phyloP scores from a whole-genome alignment of 2,113 vertebrate species.

The Nothoprocta pentlandii region DNA sequence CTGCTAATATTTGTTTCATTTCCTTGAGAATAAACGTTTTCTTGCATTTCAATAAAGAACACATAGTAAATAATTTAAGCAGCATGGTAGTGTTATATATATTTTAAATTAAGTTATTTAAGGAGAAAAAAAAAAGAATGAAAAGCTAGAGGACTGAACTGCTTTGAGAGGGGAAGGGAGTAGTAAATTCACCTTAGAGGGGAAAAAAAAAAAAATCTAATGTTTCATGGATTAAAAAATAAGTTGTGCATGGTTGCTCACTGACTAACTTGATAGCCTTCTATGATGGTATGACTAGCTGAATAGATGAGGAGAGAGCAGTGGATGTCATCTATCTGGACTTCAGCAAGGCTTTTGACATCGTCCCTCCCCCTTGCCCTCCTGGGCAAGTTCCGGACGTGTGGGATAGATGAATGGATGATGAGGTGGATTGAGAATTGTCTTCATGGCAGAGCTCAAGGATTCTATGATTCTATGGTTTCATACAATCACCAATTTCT shows the following conservation, averaged over 20 bases:
- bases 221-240: background rate
- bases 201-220: background rate
- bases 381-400: too few relatives aligned
- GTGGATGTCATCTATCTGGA: too few relatives aligned
- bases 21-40: constrained; percentile 43
- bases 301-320: too few relatives aligned
- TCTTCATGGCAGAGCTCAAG: too few relatives aligned
- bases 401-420: too few relatives aligned
- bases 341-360: too few relatives aligned
- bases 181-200: background rate
- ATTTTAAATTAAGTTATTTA: constrained; percentile 13
- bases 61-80: constrained; percentile 46
- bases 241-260: background rate
- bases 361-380: too few relatives aligned
- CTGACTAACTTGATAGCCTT: too few relatives aligned
- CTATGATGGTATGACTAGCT: too few relatives aligned
- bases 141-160: background rate
- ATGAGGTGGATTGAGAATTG: too few relatives aligned
- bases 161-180: background rate
- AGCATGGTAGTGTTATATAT: background rate
- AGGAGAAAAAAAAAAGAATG: background rate
- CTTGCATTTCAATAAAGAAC: background rate
- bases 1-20: constrained; percentile 50
- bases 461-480: background rate
- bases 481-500: background rate